These are phyloP conservation scores for Heliconius himera DNA, from an alignment of 1,140 invertebrate genomes.

Conservation along the genomic window DNA sequence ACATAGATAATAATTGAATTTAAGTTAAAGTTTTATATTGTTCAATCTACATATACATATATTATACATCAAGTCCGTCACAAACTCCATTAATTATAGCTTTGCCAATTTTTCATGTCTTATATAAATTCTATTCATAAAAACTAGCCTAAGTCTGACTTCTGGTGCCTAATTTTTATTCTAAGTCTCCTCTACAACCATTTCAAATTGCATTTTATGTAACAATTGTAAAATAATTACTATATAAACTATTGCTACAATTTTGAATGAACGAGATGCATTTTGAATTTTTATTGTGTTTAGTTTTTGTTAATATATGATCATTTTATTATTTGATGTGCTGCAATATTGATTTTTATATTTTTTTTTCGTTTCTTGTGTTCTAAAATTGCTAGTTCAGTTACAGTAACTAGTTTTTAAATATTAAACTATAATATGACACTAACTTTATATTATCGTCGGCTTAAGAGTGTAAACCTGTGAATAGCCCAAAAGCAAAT, in stretches of 20 bases:
- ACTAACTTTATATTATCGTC: background rate
- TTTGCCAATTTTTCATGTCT: background rate
- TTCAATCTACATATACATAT: too few relatives aligned
- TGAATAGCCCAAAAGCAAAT: too few relatives aligned
- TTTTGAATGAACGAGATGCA: background rate
- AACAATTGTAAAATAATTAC: background rate
- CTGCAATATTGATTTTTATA: background rate
- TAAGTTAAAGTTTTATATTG: too few relatives aligned
- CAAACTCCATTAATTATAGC: background rate
- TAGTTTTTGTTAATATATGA: background rate
- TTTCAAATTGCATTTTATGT: background rate
- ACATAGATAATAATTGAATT: too few relatives aligned
- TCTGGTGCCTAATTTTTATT: slow-evolving; percentile 1
- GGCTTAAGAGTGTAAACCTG: too few relatives aligned
- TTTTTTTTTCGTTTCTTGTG: background rate
- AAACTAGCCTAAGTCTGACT: slow-evolving; percentile 2
- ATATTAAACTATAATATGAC: background rate
- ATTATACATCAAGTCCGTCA: background rate
- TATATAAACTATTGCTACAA: background rate
- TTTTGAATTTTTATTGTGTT: background rate
- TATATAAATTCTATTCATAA: background rate
- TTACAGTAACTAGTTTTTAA: background rate
- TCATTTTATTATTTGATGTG: background rate
- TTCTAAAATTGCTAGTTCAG: background rate
- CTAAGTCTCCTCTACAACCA: background rate